Evolutionary conservation across 2,888 invertebrate species (phyloP).

Genomic region (Nematopogon swammerdamellus): DNA sequence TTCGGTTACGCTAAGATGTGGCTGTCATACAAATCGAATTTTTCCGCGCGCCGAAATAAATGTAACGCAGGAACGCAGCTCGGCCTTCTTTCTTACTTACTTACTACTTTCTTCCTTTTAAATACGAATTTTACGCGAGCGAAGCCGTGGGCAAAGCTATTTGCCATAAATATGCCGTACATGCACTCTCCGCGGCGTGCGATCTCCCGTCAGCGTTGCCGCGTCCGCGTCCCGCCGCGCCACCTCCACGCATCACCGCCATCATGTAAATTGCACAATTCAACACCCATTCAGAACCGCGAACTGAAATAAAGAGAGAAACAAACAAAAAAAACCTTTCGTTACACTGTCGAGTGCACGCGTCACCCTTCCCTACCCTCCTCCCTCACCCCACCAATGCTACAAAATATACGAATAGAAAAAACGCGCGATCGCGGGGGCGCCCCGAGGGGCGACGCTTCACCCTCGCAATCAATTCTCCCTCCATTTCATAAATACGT

Average conservation of each 20-base stretch:
- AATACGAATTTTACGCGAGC: too few species aligned
- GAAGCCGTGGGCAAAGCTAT: too few species aligned
- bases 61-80: too few species aligned
- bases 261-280: constrained; percentile 46
- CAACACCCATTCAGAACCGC: constrained; percentile 44
- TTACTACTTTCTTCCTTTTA: too few species aligned
- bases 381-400: neutral
- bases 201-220: neutral
- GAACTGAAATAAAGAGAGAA: constrained; percentile 50
- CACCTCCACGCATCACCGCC: constrained; percentile 9
- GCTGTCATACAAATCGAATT: too few species aligned
- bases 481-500: constrained; percentile 33
- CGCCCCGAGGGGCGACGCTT: constrained; percentile 32
- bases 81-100: too few species aligned
- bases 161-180: too few species aligned
- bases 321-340: constrained; percentile 36
- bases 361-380: neutral
- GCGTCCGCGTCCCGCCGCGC: neutral
- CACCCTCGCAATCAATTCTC: constrained; percentile 48
- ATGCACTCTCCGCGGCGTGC: too few species aligned
- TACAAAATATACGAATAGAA: constrained; percentile 21
- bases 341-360: neutral
- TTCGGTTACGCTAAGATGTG: too few species aligned
- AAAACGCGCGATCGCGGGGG: neutral
- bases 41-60: too few species aligned